Conservation (phyloP, 2,888 invertebrate genomes). For the Lysandra bellargus region DNA sequence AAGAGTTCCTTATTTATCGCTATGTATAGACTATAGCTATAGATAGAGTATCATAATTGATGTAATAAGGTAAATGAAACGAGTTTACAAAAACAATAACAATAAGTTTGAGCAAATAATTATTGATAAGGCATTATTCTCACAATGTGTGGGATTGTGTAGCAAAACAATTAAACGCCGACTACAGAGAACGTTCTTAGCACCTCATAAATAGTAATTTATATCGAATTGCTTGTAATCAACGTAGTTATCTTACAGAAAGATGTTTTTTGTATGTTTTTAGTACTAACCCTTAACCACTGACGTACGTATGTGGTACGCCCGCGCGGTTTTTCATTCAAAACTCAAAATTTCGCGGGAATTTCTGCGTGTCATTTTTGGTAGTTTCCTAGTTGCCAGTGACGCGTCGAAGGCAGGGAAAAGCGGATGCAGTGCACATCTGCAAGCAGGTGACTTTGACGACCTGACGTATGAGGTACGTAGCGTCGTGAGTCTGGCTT, state of each 20-base stretch:
- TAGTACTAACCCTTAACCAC: too few relatives aligned
- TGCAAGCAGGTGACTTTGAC: too few relatives aligned
- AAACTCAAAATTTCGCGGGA: too few relatives aligned
- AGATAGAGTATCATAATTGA: neutral
- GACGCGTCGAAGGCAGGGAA: too few relatives aligned
- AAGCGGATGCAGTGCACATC: too few relatives aligned
- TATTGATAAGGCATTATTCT: conserved; percentile 19
- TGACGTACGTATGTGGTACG: too few relatives aligned
- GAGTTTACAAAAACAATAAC: conserved; percentile 1
- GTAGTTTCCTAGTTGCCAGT: too few relatives aligned
- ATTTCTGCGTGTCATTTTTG: too few relatives aligned
- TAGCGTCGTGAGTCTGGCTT: too few relatives aligned
- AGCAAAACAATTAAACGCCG: neutral
- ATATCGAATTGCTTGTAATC: neutral
- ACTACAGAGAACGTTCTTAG: neutral
- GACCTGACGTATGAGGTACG: too few relatives aligned
- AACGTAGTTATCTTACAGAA: neutral
- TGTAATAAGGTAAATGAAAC: conserved; percentile 6
- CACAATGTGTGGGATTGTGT: neutral
- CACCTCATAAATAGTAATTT: neutral
- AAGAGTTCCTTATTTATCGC: neutral
- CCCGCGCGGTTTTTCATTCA: too few relatives aligned
- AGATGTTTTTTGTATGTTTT: too few relatives aligned
- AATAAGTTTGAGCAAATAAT: conserved; percentile 7
- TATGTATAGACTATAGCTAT: neutral